Conservation (phyloP, 1,140 invertebrate genomes). For the Monomorium pharaonis region DNA sequence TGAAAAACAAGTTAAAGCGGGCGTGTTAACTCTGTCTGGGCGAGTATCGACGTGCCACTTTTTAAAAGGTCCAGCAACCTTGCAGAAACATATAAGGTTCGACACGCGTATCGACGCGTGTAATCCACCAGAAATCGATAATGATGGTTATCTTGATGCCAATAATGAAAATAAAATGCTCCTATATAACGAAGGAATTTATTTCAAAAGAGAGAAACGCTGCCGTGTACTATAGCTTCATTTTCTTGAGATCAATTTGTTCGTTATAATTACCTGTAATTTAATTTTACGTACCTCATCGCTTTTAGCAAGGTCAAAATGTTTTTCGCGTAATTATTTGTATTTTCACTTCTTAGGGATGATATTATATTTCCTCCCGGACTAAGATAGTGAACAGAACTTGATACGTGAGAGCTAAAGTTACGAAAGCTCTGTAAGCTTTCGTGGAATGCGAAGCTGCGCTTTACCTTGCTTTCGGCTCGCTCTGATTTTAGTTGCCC, state of each 20-base stretch:
- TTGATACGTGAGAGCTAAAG: not conserved
- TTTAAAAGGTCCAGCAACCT: constrained; percentile 51
- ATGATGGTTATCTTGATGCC: constrained; percentile 37
- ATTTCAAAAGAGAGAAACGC: not conserved
- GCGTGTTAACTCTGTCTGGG: constrained; percentile 20
- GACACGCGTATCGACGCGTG: constrained; percentile 32
- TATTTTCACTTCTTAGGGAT: not conserved
- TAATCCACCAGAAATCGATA: constrained; percentile 54
- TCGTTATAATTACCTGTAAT: not conserved
- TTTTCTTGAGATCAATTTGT: constrained; percentile 12
- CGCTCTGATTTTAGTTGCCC: constrained; percentile 76
- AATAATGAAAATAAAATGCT: constrained; percentile 28
- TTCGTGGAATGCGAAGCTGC: constrained; percentile 61
- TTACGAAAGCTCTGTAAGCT: constrained; percentile 13
- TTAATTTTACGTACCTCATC: not conserved
- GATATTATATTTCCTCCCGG: not conserved
- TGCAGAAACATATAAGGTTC: constrained; percentile 47
- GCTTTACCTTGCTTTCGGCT: constrained; percentile 61
- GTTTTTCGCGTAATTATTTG: not conserved
- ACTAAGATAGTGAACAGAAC: not conserved
- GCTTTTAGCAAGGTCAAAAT: not conserved
- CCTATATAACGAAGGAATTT: constrained; percentile 5
- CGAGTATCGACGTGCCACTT: constrained; percentile 34
- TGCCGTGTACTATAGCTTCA: not conserved
- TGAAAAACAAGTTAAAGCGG: constrained; percentile 35